A percentile compares a stretch with the other conserved stretches of the same genome.
These are phyloP conservation scores for Ophiothrix spiculata DNA, from an alignment of 35 echinoderm and acorn worm species.

Conservation along the genomic window DNA sequence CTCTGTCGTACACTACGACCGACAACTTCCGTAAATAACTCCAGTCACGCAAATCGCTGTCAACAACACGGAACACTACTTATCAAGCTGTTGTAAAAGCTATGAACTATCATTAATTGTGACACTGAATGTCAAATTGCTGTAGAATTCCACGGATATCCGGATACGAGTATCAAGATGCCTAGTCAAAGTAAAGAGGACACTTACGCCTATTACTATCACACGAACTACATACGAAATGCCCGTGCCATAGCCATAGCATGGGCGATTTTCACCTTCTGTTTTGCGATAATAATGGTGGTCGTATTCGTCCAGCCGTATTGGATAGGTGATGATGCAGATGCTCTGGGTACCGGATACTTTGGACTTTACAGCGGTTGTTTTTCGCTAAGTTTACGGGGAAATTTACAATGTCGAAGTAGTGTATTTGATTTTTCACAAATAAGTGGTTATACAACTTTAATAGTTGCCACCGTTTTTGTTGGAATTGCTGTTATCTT, in stretches of 20 bases:
- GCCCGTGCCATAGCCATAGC: slow-evolving; percentile 90
- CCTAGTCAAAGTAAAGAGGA: slow-evolving; percentile 75
- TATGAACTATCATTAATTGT: too few species aligned
- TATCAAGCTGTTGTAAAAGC: too few species aligned
- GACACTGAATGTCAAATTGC: too few species aligned
- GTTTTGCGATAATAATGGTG: slow-evolving; percentile 87
- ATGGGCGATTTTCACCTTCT: slow-evolving; percentile 95
- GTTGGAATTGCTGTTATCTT: slow-evolving; percentile 57
- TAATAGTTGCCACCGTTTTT: slow-evolving; percentile 58
- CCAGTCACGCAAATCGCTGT: too few species aligned
- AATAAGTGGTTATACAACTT: background rate
- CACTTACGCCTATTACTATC: slow-evolving; percentile 87
- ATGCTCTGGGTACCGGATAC: slow-evolving; percentile 56
- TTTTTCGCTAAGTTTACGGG: slow-evolving; percentile 26
- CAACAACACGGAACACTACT: too few species aligned
- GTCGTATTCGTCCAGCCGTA: slow-evolving; percentile 89
- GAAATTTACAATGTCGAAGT: slow-evolving; percentile 27
- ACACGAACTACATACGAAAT: slow-evolving; percentile 97
- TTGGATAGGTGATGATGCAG: slow-evolving; percentile 75
- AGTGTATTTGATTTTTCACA: slow-evolving; percentile 36
- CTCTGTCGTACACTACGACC: too few species aligned
- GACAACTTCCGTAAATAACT: too few species aligned
- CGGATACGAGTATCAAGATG: too few species aligned
- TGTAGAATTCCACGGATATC: too few species aligned
- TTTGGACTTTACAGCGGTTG: slow-evolving; percentile 85